These are phyloP conservation scores for Zootoca vivipara DNA, from an alignment of 2,113 vertebrate species.

Conservation along the genomic window DNA sequence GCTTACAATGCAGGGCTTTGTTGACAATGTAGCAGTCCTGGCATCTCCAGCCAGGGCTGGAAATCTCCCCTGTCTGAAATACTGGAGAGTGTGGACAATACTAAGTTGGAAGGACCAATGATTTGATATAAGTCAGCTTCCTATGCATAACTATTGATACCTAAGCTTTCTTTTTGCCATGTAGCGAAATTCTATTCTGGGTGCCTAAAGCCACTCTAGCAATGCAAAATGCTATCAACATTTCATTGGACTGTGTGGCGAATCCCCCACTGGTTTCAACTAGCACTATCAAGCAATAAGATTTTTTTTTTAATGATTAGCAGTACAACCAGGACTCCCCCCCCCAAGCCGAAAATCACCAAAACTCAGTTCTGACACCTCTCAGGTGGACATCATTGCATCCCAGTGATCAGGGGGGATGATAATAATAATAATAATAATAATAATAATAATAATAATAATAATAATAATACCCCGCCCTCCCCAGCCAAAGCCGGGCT, in stretches of 20 bases:
- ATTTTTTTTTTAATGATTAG: neutral
- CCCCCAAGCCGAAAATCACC: too few relatives aligned
- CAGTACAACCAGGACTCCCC: neutral
- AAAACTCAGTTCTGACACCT: too few relatives aligned
- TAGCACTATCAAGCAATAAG: neutral
- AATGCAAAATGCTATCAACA: neutral
- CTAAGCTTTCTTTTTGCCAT: slow-evolving; percentile 1
- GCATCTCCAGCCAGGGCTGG: too few relatives aligned
- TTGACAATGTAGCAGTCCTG: neutral
- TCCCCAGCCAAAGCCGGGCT: too few relatives aligned
- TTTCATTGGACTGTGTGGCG: neutral
- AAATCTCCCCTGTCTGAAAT: too few relatives aligned
- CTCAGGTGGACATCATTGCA: too few relatives aligned
- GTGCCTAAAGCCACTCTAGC: neutral
- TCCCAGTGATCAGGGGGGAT: too few relatives aligned
- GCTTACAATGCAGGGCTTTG: slow-evolving; percentile 26
- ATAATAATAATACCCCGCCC: too few relatives aligned
- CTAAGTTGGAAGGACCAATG: too few relatives aligned
- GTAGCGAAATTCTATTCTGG: slow-evolving; percentile 6
- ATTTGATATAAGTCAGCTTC: neutral
- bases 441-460: too few relatives aligned
- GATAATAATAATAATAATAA: too few relatives aligned
- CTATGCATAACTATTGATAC: slow-evolving; percentile 1
- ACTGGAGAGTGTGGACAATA: too few relatives aligned
- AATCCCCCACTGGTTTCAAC: neutral